phyloP scores from a whole-genome alignment of 2,888 invertebrate species.

The Pterostichus niger region DNA sequence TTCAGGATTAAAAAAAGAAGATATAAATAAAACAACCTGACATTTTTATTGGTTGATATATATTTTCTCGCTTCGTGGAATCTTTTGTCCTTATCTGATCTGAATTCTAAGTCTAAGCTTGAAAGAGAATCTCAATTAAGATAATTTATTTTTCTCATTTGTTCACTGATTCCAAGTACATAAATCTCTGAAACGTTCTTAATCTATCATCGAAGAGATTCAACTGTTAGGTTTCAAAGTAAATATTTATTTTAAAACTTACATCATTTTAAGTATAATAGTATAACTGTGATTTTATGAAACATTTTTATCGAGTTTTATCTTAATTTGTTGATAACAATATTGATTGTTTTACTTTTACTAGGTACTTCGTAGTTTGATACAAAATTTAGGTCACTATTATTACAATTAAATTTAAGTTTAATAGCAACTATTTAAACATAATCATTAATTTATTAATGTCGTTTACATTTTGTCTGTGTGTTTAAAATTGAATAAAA shows the following conservation, averaged over 20 bases:
- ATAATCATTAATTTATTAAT: neutral
- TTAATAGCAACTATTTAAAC: neutral
- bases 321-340: neutral
- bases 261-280: too few species aligned
- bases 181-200: neutral
- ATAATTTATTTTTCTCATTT: slow-evolving; percentile 6
- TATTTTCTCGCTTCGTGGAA: neutral
- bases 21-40: neutral
- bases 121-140: slow-evolving; percentile 1
- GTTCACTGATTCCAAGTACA: neutral
- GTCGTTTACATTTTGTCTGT: neutral
- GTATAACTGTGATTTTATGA: neutral
- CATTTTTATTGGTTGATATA: slow-evolving; percentile 1
- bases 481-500: neutral
- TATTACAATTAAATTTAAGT: neutral
- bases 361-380: neutral
- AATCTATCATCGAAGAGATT: neutral
- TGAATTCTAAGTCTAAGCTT: slow-evolving; percentile 3
- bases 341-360: neutral
- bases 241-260: neutral
- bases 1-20: slow-evolving; percentile 2
- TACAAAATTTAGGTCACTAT: neutral
- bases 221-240: neutral
- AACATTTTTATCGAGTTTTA: slow-evolving; percentile 1
- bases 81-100: neutral